Percentiles rank a stretch among this genome's conserved stretches.
These are phyloP conservation scores for Orchesellides sinensis DNA, from an alignment of 2,888 invertebrate species.

Conservation along the genomic window DNA sequence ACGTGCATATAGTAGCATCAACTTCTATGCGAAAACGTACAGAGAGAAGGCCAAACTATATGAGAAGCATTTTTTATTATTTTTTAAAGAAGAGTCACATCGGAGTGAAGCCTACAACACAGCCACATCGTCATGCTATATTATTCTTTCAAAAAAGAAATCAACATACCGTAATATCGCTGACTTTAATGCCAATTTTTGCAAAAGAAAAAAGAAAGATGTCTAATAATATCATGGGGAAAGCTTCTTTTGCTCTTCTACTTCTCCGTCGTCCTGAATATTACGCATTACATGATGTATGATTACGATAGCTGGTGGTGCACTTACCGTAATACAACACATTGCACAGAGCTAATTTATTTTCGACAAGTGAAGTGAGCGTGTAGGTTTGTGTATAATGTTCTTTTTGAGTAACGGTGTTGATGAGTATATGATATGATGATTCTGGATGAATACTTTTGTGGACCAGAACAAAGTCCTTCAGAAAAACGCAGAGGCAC, in stretches of 20 bases:
- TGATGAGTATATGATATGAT: too few species aligned
- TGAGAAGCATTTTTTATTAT: background rate
- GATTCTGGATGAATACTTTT: too few species aligned
- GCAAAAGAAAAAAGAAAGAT: conserved; percentile 1
- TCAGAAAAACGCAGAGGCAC: conserved; percentile 5
- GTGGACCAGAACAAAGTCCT: background rate
- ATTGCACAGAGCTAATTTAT: conserved; percentile 33
- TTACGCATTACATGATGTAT: background rate
- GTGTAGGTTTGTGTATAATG: too few species aligned
- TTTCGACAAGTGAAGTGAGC: conserved; percentile 27
- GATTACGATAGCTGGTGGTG: too few species aligned
- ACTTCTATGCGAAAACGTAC: background rate
- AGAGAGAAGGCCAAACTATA: background rate
- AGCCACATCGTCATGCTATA: background rate
- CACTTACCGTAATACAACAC: background rate
- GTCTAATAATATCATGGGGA: background rate
- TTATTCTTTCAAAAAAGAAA: background rate
- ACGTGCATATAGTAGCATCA: background rate
- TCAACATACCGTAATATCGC: background rate
- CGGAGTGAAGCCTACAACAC: background rate
- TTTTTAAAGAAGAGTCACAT: background rate
- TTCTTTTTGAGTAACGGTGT: too few species aligned
- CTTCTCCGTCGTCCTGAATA: background rate
- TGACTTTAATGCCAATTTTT: background rate
- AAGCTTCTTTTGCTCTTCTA: background rate